Evolutionary conservation across 2,797 vertebrate species (phyloP), one percentile per base, ranked within the genome.

Genomic region (Eospalax fontanierii): DNA sequence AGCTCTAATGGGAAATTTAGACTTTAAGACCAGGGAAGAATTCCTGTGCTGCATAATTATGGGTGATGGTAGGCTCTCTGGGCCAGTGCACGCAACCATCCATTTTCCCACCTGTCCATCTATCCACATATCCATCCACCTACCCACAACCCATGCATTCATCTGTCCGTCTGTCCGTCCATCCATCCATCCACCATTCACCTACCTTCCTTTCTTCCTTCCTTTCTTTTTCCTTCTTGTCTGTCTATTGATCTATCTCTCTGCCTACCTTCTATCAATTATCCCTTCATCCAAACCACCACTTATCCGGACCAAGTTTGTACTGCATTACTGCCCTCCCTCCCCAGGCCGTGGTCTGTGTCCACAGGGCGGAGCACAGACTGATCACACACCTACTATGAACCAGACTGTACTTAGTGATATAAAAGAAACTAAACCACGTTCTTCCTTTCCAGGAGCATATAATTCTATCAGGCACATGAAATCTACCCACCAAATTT

Each of bases 1-100:
- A 73, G 65, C 40, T 79, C 6, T 38, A 22, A 50, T 30, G 66
- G 89, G 68, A 90, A 92, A 82, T 22, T 65, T 78, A 81, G 90
- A 85, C 24, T 54, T 24, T 15, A 26, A 90, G 66, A 14, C 38
- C 83, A 78, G 76, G 74, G 30, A 10, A 86, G 46, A 71, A 88
- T 35, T 6, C 61, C 19, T 38, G 0, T 6, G 11, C 57, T 1
- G 22, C 50, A 30, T 26, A 79, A 54, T 59, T 38, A 21, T 0
- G 21, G 79, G 46, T 38, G 38, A 21, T 0, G 6, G 15, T 3
- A 33, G 5, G 33, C 14, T 33, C 12, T 22, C 0, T 0, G 26
- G 22, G 15, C n/a, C 63, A 4, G 15, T 50, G 65, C 8, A 35
- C 65, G 4, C 6, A 28, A 33, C 35, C 46, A 70, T 70, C 43